Evolutionary conservation across 2,888 invertebrate species (phyloP), one percentile per base, ranked within the genome.

Genomic region (Boloria selene): DNA sequence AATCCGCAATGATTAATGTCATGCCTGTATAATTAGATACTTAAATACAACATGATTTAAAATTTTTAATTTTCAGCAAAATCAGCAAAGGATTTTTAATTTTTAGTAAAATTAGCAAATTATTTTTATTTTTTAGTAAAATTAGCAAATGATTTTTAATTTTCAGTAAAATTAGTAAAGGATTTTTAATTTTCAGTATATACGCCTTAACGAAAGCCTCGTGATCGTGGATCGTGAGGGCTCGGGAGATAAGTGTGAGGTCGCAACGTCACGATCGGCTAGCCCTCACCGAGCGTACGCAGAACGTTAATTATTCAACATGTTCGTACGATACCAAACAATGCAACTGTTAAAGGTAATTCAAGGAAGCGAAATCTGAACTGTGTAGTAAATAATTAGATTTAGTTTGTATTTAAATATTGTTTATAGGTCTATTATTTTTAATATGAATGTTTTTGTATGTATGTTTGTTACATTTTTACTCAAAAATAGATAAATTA

Each of bases 221-320:
- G 69, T 77, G 77, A 83, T 88, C 88, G 88, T 89, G 90, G 85
- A 83, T 90, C 90, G 90, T 90, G 90, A 89, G 88, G 87, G 83
- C 84, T 81, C 80, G 78, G 78, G 80, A 87, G 89, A 90, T 90
- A 89, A 89, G 85, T 87, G 82, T 86, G 86, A 87, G 89, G 90
- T 90, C 90, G 89, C 83, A 73, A 75, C 81, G 83, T 83, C 86
- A 86, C 84, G 88, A 87, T 76, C 78, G 73, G 75, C 74, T 75
- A 76, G 72, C 75, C 74, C 80, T 72, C 70, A 70, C 70, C 71
- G 71, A 70, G 69, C 68, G 71, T 71, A 75, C 76, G 73, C 70
- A 73, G 72, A 71, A 72, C 74, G 70, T 72, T 74, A 74, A 74
- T 74, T 74, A 74, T 74, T 73, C 68, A 65, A 68, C 68, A 66